Evolutionary conservation across 2,113 vertebrate genomes (phyloP).

Genomic region (Myotis brandtii): DNA sequence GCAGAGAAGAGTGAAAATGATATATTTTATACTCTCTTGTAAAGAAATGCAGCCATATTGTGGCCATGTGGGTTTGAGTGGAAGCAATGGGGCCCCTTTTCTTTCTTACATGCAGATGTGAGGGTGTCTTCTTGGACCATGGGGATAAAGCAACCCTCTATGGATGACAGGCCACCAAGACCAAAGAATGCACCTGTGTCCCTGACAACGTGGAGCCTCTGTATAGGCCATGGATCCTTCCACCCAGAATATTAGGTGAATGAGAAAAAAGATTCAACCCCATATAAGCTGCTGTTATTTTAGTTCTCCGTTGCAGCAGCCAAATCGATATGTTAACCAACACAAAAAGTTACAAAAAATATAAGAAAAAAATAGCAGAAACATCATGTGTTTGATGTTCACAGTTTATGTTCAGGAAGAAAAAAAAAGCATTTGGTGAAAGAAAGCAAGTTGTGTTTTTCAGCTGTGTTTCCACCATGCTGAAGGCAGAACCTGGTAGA

Average conservation of each 20-base stretch:
- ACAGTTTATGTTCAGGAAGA: neutral
- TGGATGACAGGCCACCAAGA: no score
- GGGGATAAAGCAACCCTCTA: neutral
- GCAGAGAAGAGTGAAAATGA: neutral
- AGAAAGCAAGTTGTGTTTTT: neutral
- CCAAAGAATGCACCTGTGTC: rapidly evolving
- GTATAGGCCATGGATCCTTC: rapidly evolving
- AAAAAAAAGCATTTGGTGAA: neutral
- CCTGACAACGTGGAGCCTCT: rapidly evolving
- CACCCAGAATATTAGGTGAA: neutral
- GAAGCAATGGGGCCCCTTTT: neutral
- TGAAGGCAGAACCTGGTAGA: neutral
- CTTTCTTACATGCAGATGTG: neutral
- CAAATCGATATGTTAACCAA: neutral
- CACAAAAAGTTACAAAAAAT: neutral
- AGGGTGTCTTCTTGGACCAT: rapidly evolving
- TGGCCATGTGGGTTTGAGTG: neutral
- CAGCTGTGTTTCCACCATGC: neutral
- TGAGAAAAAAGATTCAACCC: neutral
- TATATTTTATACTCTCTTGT: neutral
- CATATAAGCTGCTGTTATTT: neutral
- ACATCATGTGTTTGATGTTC: neutral
- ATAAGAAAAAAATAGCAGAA: neutral
- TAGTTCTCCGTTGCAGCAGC: neutral
- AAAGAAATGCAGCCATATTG: neutral